Conservation (phyloP, 2,888 invertebrate genomes). For the Stenchaetothrips biformis region DNA sequence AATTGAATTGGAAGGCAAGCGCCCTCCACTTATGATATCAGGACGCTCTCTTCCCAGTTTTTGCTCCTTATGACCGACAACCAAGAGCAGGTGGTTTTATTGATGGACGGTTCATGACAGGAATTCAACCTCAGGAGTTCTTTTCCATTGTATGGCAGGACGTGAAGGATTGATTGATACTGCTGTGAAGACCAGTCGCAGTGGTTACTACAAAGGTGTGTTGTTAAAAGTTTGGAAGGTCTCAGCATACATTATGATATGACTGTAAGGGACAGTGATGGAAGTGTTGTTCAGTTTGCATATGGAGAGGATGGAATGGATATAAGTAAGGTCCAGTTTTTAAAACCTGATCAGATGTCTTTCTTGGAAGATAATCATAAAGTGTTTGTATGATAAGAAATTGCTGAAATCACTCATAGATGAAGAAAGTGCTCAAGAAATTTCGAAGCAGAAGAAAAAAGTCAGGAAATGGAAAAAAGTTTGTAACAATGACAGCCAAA, state of each 20-base stretch:
- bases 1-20: conserved; percentile 95
- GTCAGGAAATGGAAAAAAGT: conserved; percentile 59
- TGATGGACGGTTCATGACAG: conserved; percentile 93
- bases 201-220: conserved; percentile 96
- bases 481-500: conserved; percentile 46
- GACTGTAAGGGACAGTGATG: conserved; percentile 93
- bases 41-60: conserved; percentile 88
- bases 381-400: conserved; percentile 42
- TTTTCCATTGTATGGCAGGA: conserved; percentile 99
- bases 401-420: conserved; percentile 57
- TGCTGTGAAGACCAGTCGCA: conserved; percentile 97
- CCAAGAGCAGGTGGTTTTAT: conserved; percentile 96
- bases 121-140: conserved; percentile 96
- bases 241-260: conserved; percentile 87
- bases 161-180: conserved; percentile 99
- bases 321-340: conserved; percentile 78
- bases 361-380: conserved; percentile 78
- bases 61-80: conserved; percentile 76
- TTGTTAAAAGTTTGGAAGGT: conserved; percentile 97
- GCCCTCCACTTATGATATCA: conserved; percentile 92
- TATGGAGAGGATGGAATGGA: conserved; percentile 95
- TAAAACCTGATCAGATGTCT: conserved; percentile 66
- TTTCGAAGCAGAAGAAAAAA: conserved; percentile 56
- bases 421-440: conserved; percentile 49
- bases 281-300: conserved; percentile 84